A percentile compares a stretch with the other conserved stretches of the same genome.
Conservation (phyloP, 1,140 invertebrate genomes). For the Steinernema feltiae region DNA sequence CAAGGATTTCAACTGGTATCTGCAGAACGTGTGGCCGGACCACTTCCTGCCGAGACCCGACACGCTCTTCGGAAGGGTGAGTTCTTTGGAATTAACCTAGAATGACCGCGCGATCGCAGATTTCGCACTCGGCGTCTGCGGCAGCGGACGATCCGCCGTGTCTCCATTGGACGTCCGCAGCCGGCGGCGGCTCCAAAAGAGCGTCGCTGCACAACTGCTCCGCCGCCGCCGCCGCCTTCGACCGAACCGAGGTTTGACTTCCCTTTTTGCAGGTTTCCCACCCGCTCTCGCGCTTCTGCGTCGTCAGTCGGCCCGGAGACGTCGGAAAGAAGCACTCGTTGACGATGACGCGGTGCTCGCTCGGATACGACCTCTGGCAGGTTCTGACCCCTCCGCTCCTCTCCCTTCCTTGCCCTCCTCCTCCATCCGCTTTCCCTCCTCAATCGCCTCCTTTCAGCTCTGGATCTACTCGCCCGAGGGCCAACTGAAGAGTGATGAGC, state of each 20-base stretch:
- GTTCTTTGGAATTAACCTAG: constrained; percentile 18
- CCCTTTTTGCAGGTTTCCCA: constrained; percentile 41
- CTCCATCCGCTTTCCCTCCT: not conserved
- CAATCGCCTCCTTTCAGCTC: constrained; percentile 38
- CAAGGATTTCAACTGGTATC: constrained; percentile 91
- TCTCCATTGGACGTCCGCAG: constrained; percentile 20
- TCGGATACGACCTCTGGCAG: constrained; percentile 58
- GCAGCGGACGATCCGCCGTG: not conserved
- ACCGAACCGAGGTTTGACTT: constrained; percentile 40
- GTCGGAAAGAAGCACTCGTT: constrained; percentile 41
- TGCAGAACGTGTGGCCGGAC: constrained; percentile 88
- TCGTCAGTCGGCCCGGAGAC: constrained; percentile 42
- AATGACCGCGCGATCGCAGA: constrained; percentile 17
- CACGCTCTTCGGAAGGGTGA: constrained; percentile 74
- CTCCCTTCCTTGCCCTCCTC: constrained; percentile 1
- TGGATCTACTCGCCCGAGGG: constrained; percentile 43
- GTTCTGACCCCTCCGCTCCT: constrained; percentile 33
- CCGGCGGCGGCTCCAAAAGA: constrained; percentile 19
- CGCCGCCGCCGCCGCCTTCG: constrained; percentile 20
- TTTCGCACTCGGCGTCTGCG: constrained; percentile 5
- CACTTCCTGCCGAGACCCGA: constrained; percentile 79
- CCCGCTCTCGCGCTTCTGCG: constrained; percentile 30
- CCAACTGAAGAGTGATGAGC: constrained; percentile 47
- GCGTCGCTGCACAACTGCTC: constrained; percentile 11
- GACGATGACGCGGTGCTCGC: constrained; percentile 41